Evolutionary conservation across 2,888 invertebrate species (phyloP), one percentile per base, ranked within the genome.

Genomic region (Mellilla xanthometata): DNA sequence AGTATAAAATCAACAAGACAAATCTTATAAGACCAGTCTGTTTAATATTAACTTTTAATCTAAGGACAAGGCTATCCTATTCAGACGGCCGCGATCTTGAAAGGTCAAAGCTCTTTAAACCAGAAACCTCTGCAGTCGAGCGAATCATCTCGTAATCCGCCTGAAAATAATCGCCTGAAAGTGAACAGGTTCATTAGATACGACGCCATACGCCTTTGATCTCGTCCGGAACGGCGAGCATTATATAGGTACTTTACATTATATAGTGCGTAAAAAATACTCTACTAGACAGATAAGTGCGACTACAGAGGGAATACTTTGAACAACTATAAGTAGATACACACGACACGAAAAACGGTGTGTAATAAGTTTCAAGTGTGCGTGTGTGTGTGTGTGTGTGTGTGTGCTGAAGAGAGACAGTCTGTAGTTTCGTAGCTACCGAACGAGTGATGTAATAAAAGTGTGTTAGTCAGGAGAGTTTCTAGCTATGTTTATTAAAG

Each of bases 71-170:
- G 35, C 27, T 27, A 11, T 2, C n/a, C n/a, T 9, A 36, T 27
- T 11, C 27, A 8, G 2, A 6, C 26, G 27, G 3, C n/a, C 9
- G 1, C n/a, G 6, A 4, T 1, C 1, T 5, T 10, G 10, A 41
- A 36, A 43, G 43, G 45, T 45, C 45, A 39, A 39, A 45, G 39
- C 34, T 34, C 45, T 39, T 33, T 34, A 39, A 13, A 29, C 34
- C 15, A 34, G 45, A 39, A 44, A 45, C 39, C 36, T 22, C 32
- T 12, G 31, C 13, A 43, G 15, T n/a, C 12, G n/a, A 24, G 9
- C 10, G 34, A 34, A 30, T n/a, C n/a, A 19, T 30, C 11, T 35
- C 39, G 46, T 46, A 36, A 40, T 35, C 31, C 22, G 22, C 12
- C 27, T 35, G 35, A 27, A 36, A 46, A 46, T 46, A 46, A 12